Conservation (phyloP, 2,113 vertebrate genomes). For the Bujurquina vittata region DNA sequence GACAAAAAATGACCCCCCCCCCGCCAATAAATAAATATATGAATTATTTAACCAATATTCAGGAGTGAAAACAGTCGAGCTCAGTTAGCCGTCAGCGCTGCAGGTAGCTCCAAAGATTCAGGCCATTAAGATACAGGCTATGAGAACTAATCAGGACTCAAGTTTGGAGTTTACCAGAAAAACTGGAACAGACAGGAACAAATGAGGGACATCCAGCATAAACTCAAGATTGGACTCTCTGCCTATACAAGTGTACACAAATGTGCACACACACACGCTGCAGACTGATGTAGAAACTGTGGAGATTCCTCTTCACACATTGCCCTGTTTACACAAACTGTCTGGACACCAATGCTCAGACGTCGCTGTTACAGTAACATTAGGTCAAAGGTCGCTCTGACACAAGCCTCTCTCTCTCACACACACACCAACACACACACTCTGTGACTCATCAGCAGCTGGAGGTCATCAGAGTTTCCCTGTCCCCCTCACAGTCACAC, state of each 20-base stretch:
- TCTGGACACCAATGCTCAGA: background rate
- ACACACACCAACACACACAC: background rate
- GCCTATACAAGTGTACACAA: background rate
- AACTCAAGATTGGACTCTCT: background rate
- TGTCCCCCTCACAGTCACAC: background rate
- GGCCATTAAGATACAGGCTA: background rate
- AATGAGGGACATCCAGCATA: background rate
- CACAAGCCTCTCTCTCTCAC: background rate
- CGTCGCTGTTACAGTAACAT: background rate
- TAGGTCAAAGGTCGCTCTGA: background rate
- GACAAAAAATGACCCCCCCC: background rate
- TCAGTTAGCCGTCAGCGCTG: background rate
- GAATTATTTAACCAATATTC: rapidly evolving
- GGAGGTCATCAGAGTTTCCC: background rate
- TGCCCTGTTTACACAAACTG: background rate
- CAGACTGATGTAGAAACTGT: background rate
- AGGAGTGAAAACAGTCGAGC: too few relatives aligned
- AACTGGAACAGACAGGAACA: background rate
- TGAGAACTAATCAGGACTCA: background rate
- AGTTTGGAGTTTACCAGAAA: background rate
- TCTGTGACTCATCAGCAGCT: background rate
- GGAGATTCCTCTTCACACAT: background rate
- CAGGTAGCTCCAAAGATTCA: background rate
- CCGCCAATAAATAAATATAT: background rate
- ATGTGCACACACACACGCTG: background rate